phyloP scores from a whole-genome alignment of 2,888 invertebrate genomes.

The Nasonia oneida region DNA sequence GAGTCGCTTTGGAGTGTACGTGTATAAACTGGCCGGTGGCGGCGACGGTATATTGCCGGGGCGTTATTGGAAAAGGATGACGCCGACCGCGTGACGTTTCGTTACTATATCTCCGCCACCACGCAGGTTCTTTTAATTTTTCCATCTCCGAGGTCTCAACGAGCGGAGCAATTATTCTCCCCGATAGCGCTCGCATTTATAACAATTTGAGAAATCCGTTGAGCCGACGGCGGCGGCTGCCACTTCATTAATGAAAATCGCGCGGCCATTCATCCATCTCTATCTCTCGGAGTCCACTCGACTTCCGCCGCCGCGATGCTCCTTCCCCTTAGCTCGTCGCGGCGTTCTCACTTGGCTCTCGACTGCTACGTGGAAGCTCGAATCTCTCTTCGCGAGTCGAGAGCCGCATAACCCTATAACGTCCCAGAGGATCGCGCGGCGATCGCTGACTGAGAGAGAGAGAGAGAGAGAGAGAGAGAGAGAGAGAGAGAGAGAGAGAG shows the following conservation, averaged over 20 bases:
- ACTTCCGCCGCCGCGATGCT: too few species aligned
- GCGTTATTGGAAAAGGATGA: constrained; percentile 45
- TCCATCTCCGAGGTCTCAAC: too few species aligned
- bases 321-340: constrained; percentile 1
- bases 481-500: not conserved
- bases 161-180: not conserved
- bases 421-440: constrained; percentile 25
- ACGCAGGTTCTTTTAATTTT: too few species aligned
- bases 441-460: not conserved
- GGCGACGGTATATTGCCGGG: constrained; percentile 38
- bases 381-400: constrained; percentile 17
- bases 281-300: not conserved
- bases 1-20: constrained; percentile 40
- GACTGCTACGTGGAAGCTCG: not conserved
- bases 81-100: constrained; percentile 36
- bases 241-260: constrained; percentile 36
- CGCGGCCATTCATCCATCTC: constrained; percentile 24
- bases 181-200: not conserved
- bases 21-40: constrained; percentile 30
- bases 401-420: not conserved
- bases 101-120: not conserved
- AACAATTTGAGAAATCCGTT: constrained; percentile 2
- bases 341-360: constrained; percentile 26
- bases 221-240: not conserved
- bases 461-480: too few species aligned